A percentile compares a stretch with the other conserved stretches of the same genome.
These are phyloP conservation scores for Zaprionus inermis DNA, from an alignment of 1,140 invertebrate genomes.

Conservation along the genomic window DNA sequence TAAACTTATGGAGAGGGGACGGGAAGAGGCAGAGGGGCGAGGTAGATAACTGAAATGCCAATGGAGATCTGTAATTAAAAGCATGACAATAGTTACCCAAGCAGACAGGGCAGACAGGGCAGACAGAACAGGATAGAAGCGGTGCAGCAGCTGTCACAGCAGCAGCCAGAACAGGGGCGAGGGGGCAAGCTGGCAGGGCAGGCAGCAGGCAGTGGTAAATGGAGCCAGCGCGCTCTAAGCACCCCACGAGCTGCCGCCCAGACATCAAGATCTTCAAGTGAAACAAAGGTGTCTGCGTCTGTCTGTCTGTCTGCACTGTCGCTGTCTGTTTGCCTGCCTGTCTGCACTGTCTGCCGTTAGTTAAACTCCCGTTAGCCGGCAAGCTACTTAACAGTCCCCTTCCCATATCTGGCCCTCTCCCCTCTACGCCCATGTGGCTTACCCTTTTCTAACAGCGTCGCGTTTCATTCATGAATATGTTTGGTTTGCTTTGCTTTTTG, in stretches of 20 bases:
- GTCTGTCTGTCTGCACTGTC: not conserved
- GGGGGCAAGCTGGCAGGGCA: not conserved
- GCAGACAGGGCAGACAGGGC: not conserved
- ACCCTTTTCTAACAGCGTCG: slow-evolving; percentile 26
- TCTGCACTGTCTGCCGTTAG: not conserved
- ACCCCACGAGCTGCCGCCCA: slow-evolving; percentile 2
- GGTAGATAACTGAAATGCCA: slow-evolving; percentile 38
- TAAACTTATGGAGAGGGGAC: not conserved
- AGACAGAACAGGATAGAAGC: not conserved
- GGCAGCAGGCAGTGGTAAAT: not conserved
- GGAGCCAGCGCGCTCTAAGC: slow-evolving; percentile 18
- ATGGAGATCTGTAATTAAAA: slow-evolving; percentile 53
- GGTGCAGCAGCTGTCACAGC: not conserved
- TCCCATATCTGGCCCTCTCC: too few species aligned
- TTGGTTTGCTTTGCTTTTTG: slow-evolving; percentile 15
- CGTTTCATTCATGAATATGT: slow-evolving; percentile 45
- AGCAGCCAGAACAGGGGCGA: slow-evolving; percentile 4
- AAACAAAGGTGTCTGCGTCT: slow-evolving; percentile 49
- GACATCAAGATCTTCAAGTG: slow-evolving; percentile 49
- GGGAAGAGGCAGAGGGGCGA: not conserved
- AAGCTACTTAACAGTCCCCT: slow-evolving; percentile 8
- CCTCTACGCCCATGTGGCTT: not conserved
- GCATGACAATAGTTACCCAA: slow-evolving; percentile 44
- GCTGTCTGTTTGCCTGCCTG: not conserved
- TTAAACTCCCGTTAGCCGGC: slow-evolving; percentile 6